Evolutionary conservation across 2,113 vertebrate genomes (phyloP).

Genomic region (Grallaria varia): DNA sequence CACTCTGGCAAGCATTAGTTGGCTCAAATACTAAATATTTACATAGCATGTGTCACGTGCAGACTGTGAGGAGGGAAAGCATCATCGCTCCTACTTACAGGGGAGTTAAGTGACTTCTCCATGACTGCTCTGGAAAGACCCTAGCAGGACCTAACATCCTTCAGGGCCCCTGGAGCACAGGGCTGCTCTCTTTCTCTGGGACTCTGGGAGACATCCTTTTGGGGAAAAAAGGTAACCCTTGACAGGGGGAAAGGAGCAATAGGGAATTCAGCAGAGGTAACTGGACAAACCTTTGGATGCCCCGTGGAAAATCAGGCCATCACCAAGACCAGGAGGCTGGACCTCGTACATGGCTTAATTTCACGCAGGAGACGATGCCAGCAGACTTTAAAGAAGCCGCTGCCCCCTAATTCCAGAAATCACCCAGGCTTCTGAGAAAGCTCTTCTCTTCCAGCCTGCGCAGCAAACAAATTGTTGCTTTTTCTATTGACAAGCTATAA

Average conservation of each 20-base stretch:
- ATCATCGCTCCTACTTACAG: background rate
- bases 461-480: slow-evolving; percentile 14
- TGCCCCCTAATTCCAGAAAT: slow-evolving; percentile 1
- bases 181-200: background rate
- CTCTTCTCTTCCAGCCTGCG: background rate
- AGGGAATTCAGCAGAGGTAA: background rate
- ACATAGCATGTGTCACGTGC: background rate
- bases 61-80: background rate
- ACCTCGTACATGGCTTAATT: background rate
- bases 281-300: background rate
- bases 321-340: background rate
- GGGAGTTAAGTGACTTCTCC: background rate
- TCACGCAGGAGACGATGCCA: background rate
- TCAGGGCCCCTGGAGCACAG: background rate
- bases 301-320: background rate
- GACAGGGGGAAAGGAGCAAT: background rate
- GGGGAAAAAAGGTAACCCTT: background rate
- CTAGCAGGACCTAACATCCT: background rate
- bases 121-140: background rate
- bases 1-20: background rate
- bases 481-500: slow-evolving; percentile 43
- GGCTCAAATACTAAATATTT: slow-evolving; percentile 61
- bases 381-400: slow-evolving; percentile 41
- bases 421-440: background rate
- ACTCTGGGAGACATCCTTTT: background rate